Evolutionary conservation across 2,888 invertebrate genomes (phyloP).

Genomic region (Diadegma fenestrale): DNA sequence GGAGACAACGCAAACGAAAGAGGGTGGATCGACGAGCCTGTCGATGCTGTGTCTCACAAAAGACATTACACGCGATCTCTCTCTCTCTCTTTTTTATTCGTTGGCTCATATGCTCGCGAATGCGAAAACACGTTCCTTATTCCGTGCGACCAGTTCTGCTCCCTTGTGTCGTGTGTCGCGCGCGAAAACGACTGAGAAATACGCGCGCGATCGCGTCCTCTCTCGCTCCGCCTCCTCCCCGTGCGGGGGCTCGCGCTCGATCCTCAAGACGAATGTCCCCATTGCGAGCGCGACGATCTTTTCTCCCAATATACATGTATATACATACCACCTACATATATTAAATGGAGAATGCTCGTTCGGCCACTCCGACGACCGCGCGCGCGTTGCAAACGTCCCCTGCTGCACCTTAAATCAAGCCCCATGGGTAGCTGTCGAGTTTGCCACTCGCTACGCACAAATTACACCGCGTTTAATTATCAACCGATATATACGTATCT

Average conservation of each 20-base stretch:
- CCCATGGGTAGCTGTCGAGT: slow-evolving; percentile 72
- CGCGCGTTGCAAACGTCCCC: slow-evolving; percentile 58
- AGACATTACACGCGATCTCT: slow-evolving; percentile 29
- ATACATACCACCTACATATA: background rate
- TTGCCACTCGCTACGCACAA: slow-evolving; percentile 73
- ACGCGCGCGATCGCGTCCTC: background rate
- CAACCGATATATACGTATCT: slow-evolving; percentile 73
- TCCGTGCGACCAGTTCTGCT: background rate
- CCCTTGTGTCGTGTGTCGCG: slow-evolving; percentile 2
- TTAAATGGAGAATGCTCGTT: background rate
- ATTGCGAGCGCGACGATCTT: slow-evolving; percentile 19
- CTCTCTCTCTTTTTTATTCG: background rate
- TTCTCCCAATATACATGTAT: background rate
- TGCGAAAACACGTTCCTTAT: slow-evolving; percentile 35
- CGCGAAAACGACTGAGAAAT: slow-evolving; percentile 1
- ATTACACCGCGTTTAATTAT: slow-evolving; percentile 80
- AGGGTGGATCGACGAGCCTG: slow-evolving; percentile 13
- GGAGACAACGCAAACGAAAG: background rate
- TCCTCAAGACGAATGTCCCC: slow-evolving; percentile 56
- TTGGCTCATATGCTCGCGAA: slow-evolving; percentile 12
- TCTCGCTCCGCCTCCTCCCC: background rate
- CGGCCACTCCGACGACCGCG: slow-evolving; percentile 23
- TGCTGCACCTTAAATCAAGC: slow-evolving; percentile 78
- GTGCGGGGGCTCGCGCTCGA: slow-evolving; percentile 27
- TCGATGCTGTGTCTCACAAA: slow-evolving; percentile 28